Base-by-base conservation (phyloP, 2,113 vertebrate species). In the Gnathonemus echidnorhynchus region DNA sequence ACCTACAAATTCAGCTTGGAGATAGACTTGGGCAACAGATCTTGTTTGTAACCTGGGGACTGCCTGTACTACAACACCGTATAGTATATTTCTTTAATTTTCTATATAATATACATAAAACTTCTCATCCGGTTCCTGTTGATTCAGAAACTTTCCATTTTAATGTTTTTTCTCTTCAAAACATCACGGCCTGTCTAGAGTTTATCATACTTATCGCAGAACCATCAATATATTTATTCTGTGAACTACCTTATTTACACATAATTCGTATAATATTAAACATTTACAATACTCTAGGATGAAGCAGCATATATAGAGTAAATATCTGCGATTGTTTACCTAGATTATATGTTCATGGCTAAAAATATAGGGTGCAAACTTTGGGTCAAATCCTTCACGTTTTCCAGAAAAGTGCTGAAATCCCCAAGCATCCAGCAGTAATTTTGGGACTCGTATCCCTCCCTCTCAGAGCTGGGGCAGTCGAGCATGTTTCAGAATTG, bases 391-490 rank as follows among this genome's bases (percentile, higher is more conserved):
- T n/a, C 24, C 13, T 50, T 48, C 19, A 10, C 19, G 9, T 85
- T n/a, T 48, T 48, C 42, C 15, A 1, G 42, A 48, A 85, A 85
- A n/a, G 39, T 48, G 2, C 83, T 53, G 66, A 80, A 80, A 80
- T 80, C n/a, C 3, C 35, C 10, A 24, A 52, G 77, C 56, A 48
- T 27, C 88, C 62, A 66, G 56, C 24, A 48, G 62, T 74, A 83
- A 9, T 53, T 53, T 58, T 39, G 42, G 8, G 46, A 74, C 66
- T 45, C 19, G n/a, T 74, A 66, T 42, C 49, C 85, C 85, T 31
- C 85, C 85, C 39, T 94, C 93, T 94, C 95, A 94, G 94, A 92
- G 94, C 95, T 95, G 94, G 90, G 94, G 53, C 92, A 92, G 88
- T 94, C 93, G 92, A 94, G 93, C 94, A 94, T 93, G 93, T 95